A percentile compares a stretch with the other conserved stretches of the same genome.
Evolutionary conservation across 2,113 vertebrate genomes (phyloP).

Genomic region (Acrocephalus kingi): DNA sequence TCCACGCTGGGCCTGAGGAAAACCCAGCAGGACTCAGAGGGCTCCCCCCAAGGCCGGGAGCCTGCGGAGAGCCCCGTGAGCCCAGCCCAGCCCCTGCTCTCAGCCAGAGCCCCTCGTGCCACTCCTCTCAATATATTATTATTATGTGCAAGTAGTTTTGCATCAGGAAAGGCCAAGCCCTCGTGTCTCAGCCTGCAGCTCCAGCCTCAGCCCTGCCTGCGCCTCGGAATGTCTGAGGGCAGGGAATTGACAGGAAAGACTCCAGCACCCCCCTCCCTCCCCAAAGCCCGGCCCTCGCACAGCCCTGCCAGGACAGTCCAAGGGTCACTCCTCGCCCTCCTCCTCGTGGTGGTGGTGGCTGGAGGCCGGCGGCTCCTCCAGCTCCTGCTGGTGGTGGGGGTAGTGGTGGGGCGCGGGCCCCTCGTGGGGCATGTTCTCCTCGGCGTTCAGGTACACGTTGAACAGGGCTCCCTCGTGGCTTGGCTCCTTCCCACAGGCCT

Average conservation of each 20-base stretch:
- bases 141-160: conserved; percentile 64
- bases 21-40: background rate
- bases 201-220: background rate
- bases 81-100: background rate
- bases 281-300: background rate
- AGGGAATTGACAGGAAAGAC: background rate
- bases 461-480: conserved; percentile 87
- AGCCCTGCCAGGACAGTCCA: conserved; percentile 27
- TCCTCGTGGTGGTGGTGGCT: conserved; percentile 56
- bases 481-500: conserved; percentile 92
- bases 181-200: background rate
- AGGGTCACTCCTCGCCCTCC: conserved; percentile 63
- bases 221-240: background rate
- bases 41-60: background rate
- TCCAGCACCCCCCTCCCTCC: conserved; percentile 65
- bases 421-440: conserved; percentile 72
- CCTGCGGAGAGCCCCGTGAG: background rate
- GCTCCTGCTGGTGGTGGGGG: conserved; percentile 40
- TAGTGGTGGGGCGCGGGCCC: conserved; percentile 64
- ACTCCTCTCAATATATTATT: conserved; percentile 73
- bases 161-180: background rate
- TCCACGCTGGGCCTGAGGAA: background rate
- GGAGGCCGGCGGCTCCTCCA: conserved; percentile 11
- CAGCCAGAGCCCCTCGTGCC: background rate
- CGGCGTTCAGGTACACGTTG: conserved; percentile 86